phyloP scores from a whole-genome alignment of 2,113 vertebrate genomes.

The Alethe diademata region DNA sequence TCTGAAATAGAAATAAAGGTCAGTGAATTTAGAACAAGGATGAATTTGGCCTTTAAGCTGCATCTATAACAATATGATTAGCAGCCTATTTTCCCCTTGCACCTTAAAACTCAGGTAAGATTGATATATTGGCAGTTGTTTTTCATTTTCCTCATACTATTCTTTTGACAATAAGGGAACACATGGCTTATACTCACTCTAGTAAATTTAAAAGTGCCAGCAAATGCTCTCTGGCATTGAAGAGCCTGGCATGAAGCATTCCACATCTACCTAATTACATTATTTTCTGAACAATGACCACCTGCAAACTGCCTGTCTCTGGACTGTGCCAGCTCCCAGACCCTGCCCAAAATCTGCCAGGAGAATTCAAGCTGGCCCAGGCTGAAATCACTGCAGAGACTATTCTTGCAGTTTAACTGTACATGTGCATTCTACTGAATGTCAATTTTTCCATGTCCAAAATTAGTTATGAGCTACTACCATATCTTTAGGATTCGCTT shows the following conservation, averaged over 20 bases:
- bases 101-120: background rate
- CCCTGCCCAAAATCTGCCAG: background rate
- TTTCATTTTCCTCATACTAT: background rate
- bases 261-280: background rate
- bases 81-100: background rate
- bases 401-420: background rate
- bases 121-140: background rate
- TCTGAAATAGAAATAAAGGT: conserved; percentile 30
- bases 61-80: background rate
- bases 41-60: conserved; percentile 2
- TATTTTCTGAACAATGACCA: conserved; percentile 8
- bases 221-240: background rate
- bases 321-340: background rate
- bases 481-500: background rate
- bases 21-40: background rate
- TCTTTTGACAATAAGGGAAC: background rate
- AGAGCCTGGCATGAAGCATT: background rate
- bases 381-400: background rate
- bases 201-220: background rate
- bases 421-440: background rate
- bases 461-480: background rate
- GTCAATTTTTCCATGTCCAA: background rate
- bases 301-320: background rate
- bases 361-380: background rate
- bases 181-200: background rate